A percentile compares a stretch with the other conserved stretches of the same genome.
These are phyloP conservation scores for Amiota mariae DNA, from an alignment of 2,888 invertebrate genomes.

Conservation along the genomic window DNA sequence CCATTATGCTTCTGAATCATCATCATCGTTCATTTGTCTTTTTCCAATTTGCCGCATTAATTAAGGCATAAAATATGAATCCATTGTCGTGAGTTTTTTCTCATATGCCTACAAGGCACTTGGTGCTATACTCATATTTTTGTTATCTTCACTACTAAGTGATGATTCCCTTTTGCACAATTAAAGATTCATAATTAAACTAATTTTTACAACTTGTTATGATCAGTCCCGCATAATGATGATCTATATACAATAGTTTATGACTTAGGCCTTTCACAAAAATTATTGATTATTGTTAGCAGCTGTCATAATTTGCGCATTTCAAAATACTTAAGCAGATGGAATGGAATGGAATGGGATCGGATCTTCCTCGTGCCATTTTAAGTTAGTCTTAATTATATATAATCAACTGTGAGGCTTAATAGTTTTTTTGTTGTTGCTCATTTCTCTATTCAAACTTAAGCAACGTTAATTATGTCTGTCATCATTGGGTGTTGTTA, in stretches of 20 bases:
- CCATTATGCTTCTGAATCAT: neutral
- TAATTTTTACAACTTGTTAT: too few relatives aligned
- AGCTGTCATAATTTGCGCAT: slow-evolving; percentile 2
- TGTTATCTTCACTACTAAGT: too few relatives aligned
- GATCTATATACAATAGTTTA: too few relatives aligned
- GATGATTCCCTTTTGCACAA: too few relatives aligned
- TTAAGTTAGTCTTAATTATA: slow-evolving; percentile 11
- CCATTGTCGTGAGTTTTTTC: neutral
- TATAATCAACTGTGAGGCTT: neutral
- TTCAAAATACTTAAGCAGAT: neutral
- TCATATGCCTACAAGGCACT: neutral
- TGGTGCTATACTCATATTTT: neutral
- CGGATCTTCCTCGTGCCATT: neutral
- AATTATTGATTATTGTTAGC: neutral
- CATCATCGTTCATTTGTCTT: slow-evolving; percentile 30
- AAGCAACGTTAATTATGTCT: slow-evolving; percentile 2
- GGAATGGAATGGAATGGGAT: too few relatives aligned
- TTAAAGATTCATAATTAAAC: too few relatives aligned
- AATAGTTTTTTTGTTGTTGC: neutral
- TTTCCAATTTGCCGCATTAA: slow-evolving; percentile 18
- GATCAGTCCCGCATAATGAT: too few relatives aligned
- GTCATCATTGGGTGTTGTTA: too few relatives aligned
- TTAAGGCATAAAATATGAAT: slow-evolving; percentile 18
- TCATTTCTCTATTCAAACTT: neutral
- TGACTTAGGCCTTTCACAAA: slow-evolving; percentile 29